These are phyloP conservation scores for Onychostruthus taczanowskii DNA, from an alignment of 2,113 vertebrate species.

Conservation along the genomic window DNA sequence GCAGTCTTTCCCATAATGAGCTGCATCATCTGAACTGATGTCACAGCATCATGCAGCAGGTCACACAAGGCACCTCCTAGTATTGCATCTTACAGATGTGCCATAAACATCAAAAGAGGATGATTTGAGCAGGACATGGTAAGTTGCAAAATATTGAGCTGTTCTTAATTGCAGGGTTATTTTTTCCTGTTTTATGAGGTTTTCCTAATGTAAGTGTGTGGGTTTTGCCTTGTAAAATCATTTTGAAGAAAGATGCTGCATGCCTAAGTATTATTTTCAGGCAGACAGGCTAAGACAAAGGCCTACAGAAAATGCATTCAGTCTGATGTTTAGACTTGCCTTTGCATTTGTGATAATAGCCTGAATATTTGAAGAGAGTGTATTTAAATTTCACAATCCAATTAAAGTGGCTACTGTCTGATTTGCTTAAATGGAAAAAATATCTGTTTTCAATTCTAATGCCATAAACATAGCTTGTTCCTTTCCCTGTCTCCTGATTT, in stretches of 20 bases:
- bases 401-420: slow-evolving; percentile 21
- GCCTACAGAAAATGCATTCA: slow-evolving; percentile 59
- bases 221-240: slow-evolving; percentile 72
- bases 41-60: slow-evolving; percentile 92
- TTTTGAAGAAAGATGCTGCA: slow-evolving; percentile 66
- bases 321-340: slow-evolving; percentile 33
- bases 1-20: slow-evolving; percentile 90
- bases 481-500: neutral
- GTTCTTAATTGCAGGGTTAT: slow-evolving; percentile 18
- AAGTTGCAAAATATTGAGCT: slow-evolving; percentile 73
- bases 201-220: slow-evolving; percentile 55
- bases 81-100: slow-evolving; percentile 84
- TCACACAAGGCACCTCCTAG: slow-evolving; percentile 84
- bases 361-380: neutral
- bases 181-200: slow-evolving; percentile 40
- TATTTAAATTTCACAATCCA: slow-evolving; percentile 47
- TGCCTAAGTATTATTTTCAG: slow-evolving; percentile 75
- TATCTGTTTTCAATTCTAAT: neutral
- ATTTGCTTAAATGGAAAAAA: slow-evolving; percentile 40
- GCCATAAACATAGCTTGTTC: neutral
- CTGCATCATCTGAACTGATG: slow-evolving; percentile 95
- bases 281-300: slow-evolving; percentile 76
- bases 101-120: slow-evolving; percentile 82
- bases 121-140: slow-evolving; percentile 86
- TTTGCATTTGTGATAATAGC: slow-evolving; percentile 12